Evolutionary conservation across 2,888 invertebrate species (phyloP), one percentile per base, ranked within the genome.

Genomic region (Dysmachus trigonus): DNA sequence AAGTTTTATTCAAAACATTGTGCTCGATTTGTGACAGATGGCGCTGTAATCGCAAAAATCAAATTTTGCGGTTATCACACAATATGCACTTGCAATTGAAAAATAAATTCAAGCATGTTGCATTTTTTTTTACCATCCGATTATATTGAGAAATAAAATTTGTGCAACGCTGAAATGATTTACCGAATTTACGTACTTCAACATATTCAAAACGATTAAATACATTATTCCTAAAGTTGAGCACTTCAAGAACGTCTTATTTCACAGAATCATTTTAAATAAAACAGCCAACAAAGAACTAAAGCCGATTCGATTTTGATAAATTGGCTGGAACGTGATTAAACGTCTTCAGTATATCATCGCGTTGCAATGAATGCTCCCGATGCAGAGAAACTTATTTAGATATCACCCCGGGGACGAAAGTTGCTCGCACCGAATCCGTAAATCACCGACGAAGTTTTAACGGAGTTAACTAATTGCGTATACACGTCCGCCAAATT

Each of bases 381-480:
- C 77, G 30, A 27, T 77, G 47, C 47, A 41, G 47, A n/a, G 76
- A 22, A 38, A 38, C 22, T 13, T 77, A 81, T 62, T 81, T 81
- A 33, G 27, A 30, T 22, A 81, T 81, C 53, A 81, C 81, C 31
- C 81, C 31, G n/a, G 81, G 81, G 81, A 81, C 53, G 33, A 81
- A 81, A 81, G 81, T 81, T 81, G 13, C 81, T 81, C 81, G 35
- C 53, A 53, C 31, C 47, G n/a, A 51, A 10, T 30, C 53, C n/a
- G 31, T 81, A 81, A 81, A 81, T 81, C 81, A 81, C 47, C 81
- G 53, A 18, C 41, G 35, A 81, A 81, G 81, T 81, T 81, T 81
- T 81, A 81, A 81, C 81, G 8, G 33, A 81, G 81, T 81, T 53
- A 81, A 81, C 81, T 81, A 81, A 81, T 81, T 81, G 81, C 81